These are phyloP conservation scores for Plestiodon gilberti DNA, from an alignment of 2,113 vertebrate genomes.

Conservation along the genomic window DNA sequence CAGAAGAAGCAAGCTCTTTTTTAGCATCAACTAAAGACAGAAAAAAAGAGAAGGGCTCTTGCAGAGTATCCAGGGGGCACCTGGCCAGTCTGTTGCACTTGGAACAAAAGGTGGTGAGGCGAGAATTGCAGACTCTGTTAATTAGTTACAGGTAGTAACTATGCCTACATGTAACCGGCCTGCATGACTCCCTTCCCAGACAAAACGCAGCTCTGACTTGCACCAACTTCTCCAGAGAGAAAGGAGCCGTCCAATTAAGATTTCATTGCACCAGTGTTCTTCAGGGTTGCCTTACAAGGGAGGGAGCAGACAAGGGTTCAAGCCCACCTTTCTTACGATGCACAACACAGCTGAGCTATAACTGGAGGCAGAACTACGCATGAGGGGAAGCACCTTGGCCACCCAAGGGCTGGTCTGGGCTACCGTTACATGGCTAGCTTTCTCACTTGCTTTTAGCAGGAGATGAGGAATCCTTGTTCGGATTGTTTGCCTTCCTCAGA, in stretches of 20 bases:
- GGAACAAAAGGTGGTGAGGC: background rate
- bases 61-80: background rate
- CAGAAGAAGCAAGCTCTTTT: background rate
- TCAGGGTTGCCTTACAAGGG: background rate
- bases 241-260: background rate
- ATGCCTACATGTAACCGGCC: no score
- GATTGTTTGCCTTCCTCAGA: background rate
- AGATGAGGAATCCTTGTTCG: background rate
- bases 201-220: background rate
- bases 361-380: background rate
- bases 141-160: background rate
- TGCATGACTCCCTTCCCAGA: background rate
- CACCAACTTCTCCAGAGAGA: background rate
- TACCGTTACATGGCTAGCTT: background rate
- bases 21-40: background rate
- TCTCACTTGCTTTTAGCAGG: background rate
- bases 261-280: background rate
- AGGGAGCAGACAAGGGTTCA: background rate
- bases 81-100: background rate
- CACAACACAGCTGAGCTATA: background rate
- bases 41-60: background rate
- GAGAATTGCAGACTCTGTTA: background rate
- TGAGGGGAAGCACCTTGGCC: no score
- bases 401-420: background rate
- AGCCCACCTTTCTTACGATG: background rate